Evolutionary conservation across 1,140 invertebrate species (phyloP), one percentile per base, ranked within the genome.

Genomic region (Hydropsyche tenuis): DNA sequence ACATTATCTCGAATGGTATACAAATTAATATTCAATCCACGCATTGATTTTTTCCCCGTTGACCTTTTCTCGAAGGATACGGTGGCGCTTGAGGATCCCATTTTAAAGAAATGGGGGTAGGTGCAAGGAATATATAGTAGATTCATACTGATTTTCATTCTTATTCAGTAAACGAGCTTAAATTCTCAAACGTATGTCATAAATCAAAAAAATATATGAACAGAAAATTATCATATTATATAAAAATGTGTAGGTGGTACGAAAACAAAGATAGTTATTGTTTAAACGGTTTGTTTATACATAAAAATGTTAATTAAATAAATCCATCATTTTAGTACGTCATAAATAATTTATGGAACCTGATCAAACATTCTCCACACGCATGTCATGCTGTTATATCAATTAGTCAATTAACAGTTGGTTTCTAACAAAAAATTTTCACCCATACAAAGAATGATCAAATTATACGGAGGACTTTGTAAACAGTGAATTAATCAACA

Each of bases 351-450:
- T 25, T 25, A 60, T 60, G 11, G 20, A 1, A 12, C 1, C 22
- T 25, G 23, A 68, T 48, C 63, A 45, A 53, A 23, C 12, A 70
- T 69, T 70, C 73, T 16, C 27, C 53, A 22, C 66, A 64, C 73
- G 69, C 18, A 56, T 30, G n/a, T 16, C 25, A n/a, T 64, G 22
- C 53, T 70, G 73, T 74, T 74, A 70, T 62, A 74, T 23, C 73
- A 74, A 74, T 74, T 74, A 74, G 66, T 46, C 73, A 69, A 69
- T 74, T 70, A 62, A 69, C 56, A 60, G 56, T 60, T 60, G 56
- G 12, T 27, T 25, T 25, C 20, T 25, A 60, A 22, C 18, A 23
- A 12, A 60, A 60, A 23, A 27, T 25, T 20, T 1, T 27, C 56
- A 60, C 18, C 12, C 3, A 48, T 14, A 37, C 30, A 9, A 37